These are phyloP conservation scores for Pristionchus maxplancki DNA, from an alignment of 2,888 invertebrate genomes.

Conservation along the genomic window DNA sequence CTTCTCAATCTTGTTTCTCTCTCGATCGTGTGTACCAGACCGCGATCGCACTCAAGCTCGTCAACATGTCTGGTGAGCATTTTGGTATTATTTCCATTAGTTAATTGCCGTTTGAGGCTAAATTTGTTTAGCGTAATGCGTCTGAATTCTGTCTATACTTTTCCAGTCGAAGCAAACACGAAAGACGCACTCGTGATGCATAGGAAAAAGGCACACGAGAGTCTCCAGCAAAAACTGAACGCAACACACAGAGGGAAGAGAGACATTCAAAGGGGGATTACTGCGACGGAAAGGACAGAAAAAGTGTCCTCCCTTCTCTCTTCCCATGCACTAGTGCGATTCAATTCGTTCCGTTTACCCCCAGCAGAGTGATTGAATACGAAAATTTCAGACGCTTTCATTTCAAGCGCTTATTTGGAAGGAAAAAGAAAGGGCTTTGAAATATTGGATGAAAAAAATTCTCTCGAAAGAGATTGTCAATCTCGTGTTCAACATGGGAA, in stretches of 20 bases:
- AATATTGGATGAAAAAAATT: too few relatives aligned
- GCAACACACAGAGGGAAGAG: background rate
- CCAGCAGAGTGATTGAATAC: too few relatives aligned
- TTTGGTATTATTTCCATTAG: too few relatives aligned
- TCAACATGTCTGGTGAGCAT: background rate
- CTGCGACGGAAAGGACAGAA: background rate
- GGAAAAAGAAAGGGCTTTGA: too few relatives aligned
- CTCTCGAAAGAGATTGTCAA: too few relatives aligned
- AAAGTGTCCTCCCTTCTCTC: background rate
- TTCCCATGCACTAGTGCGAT: too few relatives aligned
- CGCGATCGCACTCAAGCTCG: background rate
- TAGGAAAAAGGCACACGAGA: background rate
- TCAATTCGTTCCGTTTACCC: too few relatives aligned
- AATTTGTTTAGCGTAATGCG: too few relatives aligned
- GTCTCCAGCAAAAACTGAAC: background rate
- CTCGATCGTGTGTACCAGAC: slow-evolving; percentile 9
- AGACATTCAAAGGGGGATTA: background rate
- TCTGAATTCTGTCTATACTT: background rate
- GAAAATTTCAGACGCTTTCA: too few relatives aligned
- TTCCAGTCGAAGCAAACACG: background rate
- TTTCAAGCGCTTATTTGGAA: too few relatives aligned
- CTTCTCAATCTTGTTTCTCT: background rate
- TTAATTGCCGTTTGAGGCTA: too few relatives aligned
- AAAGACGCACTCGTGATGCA: background rate
- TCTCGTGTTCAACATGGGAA: too few relatives aligned